A percentile compares a stretch with the other conserved stretches of the same genome.
phyloP scores from a whole-genome alignment of 2,888 invertebrate genomes.

The Epicampocera succincta region DNA sequence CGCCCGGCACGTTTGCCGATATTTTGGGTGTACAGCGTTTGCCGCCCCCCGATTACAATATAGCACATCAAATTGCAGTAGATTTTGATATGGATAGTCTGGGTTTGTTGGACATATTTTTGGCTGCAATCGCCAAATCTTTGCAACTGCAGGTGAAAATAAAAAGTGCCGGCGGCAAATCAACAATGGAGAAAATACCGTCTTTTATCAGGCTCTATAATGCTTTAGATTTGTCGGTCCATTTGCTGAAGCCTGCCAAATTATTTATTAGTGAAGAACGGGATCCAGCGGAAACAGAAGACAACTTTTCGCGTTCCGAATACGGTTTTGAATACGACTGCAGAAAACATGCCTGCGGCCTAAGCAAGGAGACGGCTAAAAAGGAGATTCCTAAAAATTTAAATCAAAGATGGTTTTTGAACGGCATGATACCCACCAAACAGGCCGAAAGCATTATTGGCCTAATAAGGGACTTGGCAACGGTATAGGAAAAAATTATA shows the following conservation, averaged over 20 bases:
- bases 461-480: constrained; percentile 95
- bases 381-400: constrained; percentile 79
- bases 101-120: constrained; percentile 93
- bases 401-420: constrained; percentile 90
- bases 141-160: constrained; percentile 94
- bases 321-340: constrained; percentile 67
- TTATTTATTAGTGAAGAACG: constrained; percentile 13
- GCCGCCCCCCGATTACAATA: constrained; percentile 89
- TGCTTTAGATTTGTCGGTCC: constrained; percentile 80
- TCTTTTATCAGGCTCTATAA: constrained; percentile 79
- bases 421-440: constrained; percentile 91
- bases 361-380: constrained; percentile 61
- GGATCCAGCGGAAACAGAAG: constrained; percentile 25
- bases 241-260: constrained; percentile 73
- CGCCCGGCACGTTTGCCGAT: constrained; percentile 90
- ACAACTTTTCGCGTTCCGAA: constrained; percentile 57
- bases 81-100: constrained; percentile 83
- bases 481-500: constrained; percentile 84
- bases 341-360: constrained; percentile 23
- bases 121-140: constrained; percentile 95
- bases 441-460: constrained; percentile 93
- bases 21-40: constrained; percentile 87
- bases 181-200: constrained; percentile 84
- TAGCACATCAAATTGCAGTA: constrained; percentile 83
- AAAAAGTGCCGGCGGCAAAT: constrained; percentile 76